These are phyloP conservation scores for Diaperis boleti DNA, from an alignment of 2,888 invertebrate genomes.

Conservation along the genomic window DNA sequence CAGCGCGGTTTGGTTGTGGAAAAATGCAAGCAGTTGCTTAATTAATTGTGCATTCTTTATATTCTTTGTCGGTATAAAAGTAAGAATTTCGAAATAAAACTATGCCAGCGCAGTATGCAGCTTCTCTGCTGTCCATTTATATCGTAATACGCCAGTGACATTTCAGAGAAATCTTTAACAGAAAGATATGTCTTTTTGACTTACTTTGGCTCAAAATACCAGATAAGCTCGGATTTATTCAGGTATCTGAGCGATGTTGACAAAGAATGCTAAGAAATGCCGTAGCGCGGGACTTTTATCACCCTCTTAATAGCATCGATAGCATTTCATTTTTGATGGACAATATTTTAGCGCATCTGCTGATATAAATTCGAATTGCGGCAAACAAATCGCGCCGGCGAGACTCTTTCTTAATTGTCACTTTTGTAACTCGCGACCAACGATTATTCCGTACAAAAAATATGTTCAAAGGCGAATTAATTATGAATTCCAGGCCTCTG, in stretches of 20 bases:
- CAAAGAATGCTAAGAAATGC: constrained; percentile 59
- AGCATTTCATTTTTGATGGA: constrained; percentile 36
- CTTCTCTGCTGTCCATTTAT: constrained; percentile 58
- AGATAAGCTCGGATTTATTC: constrained; percentile 58
- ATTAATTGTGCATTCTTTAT: constrained; percentile 60
- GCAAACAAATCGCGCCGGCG: constrained; percentile 10
- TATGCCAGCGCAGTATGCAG: constrained; percentile 65
- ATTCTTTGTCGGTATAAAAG: constrained; percentile 63
- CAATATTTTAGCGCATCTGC: constrained; percentile 19
- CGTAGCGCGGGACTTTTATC: constrained; percentile 55
- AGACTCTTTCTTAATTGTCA: constrained; percentile 30
- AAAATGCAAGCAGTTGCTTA: constrained; percentile 50
- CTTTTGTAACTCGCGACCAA: constrained; percentile 10
- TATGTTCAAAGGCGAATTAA: constrained; percentile 62
- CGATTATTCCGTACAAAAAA: constrained; percentile 51
- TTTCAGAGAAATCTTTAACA: constrained; percentile 60
- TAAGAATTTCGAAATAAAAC: constrained; percentile 64
- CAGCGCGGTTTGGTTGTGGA: neutral
- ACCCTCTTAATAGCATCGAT: constrained; percentile 49
- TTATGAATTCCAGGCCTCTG: constrained; percentile 63
- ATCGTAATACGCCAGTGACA: constrained; percentile 66
- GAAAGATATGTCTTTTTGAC: constrained; percentile 55
- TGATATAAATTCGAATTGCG: constrained; percentile 33
- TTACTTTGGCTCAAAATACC: constrained; percentile 57
- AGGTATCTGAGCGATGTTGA: constrained; percentile 48